Percentiles rank a stretch among this genome's conserved stretches.
These are phyloP conservation scores for Schrankia costaestrigalis DNA, from an alignment of 2,888 invertebrate genomes.

Conservation along the genomic window DNA sequence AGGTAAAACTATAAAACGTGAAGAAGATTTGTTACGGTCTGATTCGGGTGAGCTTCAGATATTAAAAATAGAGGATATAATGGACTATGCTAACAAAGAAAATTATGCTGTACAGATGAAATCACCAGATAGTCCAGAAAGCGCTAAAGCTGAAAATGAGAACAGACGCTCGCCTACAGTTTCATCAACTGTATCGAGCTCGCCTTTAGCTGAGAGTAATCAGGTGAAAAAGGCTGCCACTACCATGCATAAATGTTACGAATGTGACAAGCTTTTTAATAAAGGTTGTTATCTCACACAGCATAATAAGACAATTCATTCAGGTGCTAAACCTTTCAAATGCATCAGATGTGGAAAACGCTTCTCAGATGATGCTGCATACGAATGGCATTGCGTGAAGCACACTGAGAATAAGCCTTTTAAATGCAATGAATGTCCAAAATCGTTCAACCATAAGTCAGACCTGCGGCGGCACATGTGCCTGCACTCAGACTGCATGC, in stretches of 20 bases:
- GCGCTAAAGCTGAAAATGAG: constrained; percentile 65
- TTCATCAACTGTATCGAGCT: constrained; percentile 64
- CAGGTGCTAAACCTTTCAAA: constrained; percentile 92
- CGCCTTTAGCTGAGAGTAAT: constrained; percentile 69
- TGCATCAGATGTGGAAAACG: constrained; percentile 93
- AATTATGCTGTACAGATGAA: constrained; percentile 73
- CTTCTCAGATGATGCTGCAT: constrained; percentile 86
- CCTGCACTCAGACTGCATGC: constrained; percentile 92
- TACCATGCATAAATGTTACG: constrained; percentile 84
- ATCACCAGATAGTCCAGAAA: constrained; percentile 74
- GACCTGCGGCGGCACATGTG: constrained; percentile 93
- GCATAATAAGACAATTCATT: constrained; percentile 94
- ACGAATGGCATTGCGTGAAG: constrained; percentile 87
- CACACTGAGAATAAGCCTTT: constrained; percentile 92
- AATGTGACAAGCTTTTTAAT: constrained; percentile 92
- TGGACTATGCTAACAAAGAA: constrained; percentile 78
- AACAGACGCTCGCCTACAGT: constrained; percentile 62
- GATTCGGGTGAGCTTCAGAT: constrained; percentile 64
- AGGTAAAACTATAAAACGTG: constrained; percentile 69
- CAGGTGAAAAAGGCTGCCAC: constrained; percentile 57
- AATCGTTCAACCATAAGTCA: constrained; percentile 95
- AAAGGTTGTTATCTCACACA: constrained; percentile 94
- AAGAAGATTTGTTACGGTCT: constrained; percentile 50
- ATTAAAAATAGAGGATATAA: constrained; percentile 71
- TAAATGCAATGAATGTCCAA: constrained; percentile 91